Base-by-base conservation (phyloP, 2,113 vertebrate genomes). In the Aspiorhynchus laticeps region DNA sequence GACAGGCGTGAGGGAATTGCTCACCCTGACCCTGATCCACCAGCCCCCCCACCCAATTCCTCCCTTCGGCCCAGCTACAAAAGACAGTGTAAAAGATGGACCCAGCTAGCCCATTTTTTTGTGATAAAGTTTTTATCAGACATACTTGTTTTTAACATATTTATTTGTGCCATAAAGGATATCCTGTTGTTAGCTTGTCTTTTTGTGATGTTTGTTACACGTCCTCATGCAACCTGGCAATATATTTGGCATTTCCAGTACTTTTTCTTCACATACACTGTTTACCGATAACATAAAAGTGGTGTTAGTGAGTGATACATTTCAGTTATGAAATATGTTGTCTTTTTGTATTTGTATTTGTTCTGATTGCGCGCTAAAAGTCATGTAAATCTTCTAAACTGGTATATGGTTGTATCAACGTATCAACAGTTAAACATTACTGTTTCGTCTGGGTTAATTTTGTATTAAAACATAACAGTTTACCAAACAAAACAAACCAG, bases 1-100 rank as follows among this genome's bases (percentile, higher is more conserved):
- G 75, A 86, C 87, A 87, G 87, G 85, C 83, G 14, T 85, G 69
- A 90, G 87, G 88, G 85, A 89, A 89, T 87, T 86, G 87, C 84
- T 85, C 63, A 83, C 26, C 31, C 73, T 86, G 84, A 71, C 84
- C 82, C 87, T 65, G 38, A 76, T 43, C 48, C 63, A 46, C 89
- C 61, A 46, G 0, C 24, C 53, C 73, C 83, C 61, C 80, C 26
- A 10, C 74, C 83, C 59, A 63, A 46, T 71, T 46, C 77, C 46
- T 73, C 61, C 46, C 21, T 33, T 46, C 24, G 31, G 28, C 48
- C 11, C 33, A 67, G 53, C 69, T 75, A 80, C 43, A 80, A 76
- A 80, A 81, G 24, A 41, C 59, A 63, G 17, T 41, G 67, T 80
- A 28, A 80, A 80, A 84, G 51, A 56, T 63, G 28, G 21, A 33